phyloP scores from a whole-genome alignment of 2,888 invertebrate genomes.

The Torymus aiolomorphi region DNA sequence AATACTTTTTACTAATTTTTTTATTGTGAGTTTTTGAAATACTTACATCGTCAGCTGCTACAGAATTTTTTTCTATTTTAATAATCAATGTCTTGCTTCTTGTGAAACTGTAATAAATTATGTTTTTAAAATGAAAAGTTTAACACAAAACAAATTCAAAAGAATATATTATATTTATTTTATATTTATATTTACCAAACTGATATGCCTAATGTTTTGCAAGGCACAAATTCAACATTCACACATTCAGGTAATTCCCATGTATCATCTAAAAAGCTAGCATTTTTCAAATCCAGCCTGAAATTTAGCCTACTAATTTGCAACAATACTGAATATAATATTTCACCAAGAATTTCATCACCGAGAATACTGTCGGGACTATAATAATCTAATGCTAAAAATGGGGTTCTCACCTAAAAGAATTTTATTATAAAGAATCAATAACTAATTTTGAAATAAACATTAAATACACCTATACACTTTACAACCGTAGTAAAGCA shows the following conservation, averaged over 20 bases:
- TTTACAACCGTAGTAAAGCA: conserved; percentile 4
- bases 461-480: background rate
- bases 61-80: conserved; percentile 79
- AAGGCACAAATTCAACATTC: conserved; percentile 80
- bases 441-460: background rate
- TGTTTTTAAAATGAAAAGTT: background rate
- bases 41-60: conserved; percentile 82
- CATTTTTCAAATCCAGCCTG: conserved; percentile 78
- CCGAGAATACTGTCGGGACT: conserved; percentile 77
- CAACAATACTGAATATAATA: conserved; percentile 78
- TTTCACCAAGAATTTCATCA: conserved; percentile 80
- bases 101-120: conserved; percentile 76
- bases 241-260: conserved; percentile 79
- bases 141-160: conserved; percentile 21
- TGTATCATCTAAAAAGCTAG: conserved; percentile 80
- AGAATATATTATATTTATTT: conserved; percentile 2
- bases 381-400: conserved; percentile 69
- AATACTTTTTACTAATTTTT: no score
- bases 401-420: conserved; percentile 66
- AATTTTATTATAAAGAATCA: background rate
- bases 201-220: conserved; percentile 79
- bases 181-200: conserved; percentile 75
- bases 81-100: conserved; percentile 79
- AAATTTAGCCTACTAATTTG: conserved; percentile 78
- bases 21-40: conserved; percentile 14